These are phyloP conservation scores for Epizoanthus illoricatus DNA, from an alignment of 92 coral and sea anemone genomes.

Conservation along the genomic window DNA sequence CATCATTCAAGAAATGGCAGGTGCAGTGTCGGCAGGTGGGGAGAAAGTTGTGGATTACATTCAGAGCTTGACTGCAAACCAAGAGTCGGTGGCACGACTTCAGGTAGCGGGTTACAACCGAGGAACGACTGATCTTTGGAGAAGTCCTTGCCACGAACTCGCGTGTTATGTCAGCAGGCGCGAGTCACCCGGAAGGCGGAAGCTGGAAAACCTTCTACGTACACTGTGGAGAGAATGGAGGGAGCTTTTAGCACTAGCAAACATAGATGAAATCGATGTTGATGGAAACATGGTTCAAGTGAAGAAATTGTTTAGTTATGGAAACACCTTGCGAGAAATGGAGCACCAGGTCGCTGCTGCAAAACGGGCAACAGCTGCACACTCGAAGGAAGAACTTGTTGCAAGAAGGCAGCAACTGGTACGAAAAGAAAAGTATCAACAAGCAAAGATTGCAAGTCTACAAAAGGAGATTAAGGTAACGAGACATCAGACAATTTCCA, in stretches of 20 bases:
- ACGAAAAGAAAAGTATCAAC: constrained; percentile 36
- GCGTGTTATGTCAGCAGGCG: constrained; percentile 39
- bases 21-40: too few relatives aligned
- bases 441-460: constrained; percentile 26
- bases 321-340: constrained; percentile 50
- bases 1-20: too few relatives aligned
- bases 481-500: too few relatives aligned
- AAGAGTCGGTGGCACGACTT: constrained; percentile 52
- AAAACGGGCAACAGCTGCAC: constrained; percentile 12
- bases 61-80: constrained; percentile 42
- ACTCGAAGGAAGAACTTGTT: neutral
- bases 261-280: constrained; percentile 25
- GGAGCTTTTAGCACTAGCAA: constrained; percentile 10
- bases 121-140: constrained; percentile 50
- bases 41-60: constrained; percentile 14
- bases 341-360: constrained; percentile 40
- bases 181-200: constrained; percentile 12
- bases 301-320: constrained; percentile 38
- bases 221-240: constrained; percentile 49
- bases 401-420: constrained; percentile 39
- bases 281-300: constrained; percentile 32
- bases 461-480: too few relatives aligned
- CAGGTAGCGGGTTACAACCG: constrained; percentile 63
- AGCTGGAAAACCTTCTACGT: constrained; percentile 37
- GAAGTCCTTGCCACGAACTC: constrained; percentile 36